A percentile compares a stretch with the other conserved stretches of the same genome.
Evolutionary conservation across 2,113 vertebrate genomes (phyloP).

Genomic region (Natator depressus): DNA sequence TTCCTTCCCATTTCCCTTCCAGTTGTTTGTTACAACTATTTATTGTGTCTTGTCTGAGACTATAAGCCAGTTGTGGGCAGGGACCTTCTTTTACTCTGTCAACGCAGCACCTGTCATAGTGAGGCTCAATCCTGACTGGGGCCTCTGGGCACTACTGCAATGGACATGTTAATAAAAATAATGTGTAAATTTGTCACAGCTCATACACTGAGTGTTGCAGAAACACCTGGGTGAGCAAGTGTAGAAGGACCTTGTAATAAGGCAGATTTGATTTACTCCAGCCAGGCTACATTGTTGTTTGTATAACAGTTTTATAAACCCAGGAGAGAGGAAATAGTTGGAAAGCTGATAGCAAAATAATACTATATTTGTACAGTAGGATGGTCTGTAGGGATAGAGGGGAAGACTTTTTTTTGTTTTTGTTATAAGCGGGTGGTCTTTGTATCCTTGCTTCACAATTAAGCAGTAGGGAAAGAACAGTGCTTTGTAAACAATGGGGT

Average conservation of each 20-base stretch:
- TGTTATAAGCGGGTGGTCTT: background rate
- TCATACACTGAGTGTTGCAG: fast-evolving
- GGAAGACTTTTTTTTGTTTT: background rate
- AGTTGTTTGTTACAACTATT: background rate
- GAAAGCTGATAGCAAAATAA: background rate
- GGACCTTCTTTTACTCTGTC: background rate
- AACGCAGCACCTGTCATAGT: background rate
- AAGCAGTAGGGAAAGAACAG: background rate
- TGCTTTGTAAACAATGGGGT: background rate
- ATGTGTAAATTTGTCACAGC: background rate
- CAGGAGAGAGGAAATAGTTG: background rate
- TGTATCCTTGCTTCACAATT: background rate
- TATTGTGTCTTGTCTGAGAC: background rate
- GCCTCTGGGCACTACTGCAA: background rate
- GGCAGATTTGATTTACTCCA: background rate
- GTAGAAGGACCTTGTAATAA: background rate
- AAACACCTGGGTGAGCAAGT: background rate
- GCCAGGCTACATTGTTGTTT: background rate
- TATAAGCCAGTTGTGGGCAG: background rate
- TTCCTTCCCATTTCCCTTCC: background rate
- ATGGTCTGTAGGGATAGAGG: background rate
- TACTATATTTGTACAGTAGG: background rate
- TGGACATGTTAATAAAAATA: background rate
- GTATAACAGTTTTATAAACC: background rate
- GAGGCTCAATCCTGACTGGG: background rate